Evolutionary conservation across 2,113 vertebrate genomes (phyloP), one percentile per base, ranked within the genome.

Genomic region (Pampusana beccarii): DNA sequence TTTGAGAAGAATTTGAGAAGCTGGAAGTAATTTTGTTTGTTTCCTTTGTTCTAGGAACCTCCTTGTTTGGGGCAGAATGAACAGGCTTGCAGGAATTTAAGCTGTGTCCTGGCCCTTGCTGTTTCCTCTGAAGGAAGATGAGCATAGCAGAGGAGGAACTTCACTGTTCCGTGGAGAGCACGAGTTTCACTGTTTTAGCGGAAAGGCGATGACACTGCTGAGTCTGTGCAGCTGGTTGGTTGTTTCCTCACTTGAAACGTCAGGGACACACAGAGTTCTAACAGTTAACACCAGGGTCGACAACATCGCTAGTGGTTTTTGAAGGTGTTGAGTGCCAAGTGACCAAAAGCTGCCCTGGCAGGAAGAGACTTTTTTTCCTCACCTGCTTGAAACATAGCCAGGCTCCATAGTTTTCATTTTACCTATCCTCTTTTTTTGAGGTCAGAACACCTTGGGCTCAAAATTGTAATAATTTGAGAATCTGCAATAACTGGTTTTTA

Each of bases 1-100:
- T 80, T 29, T 46, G 69, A 84, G 88, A 83, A 84, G 91, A 75
- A 75, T 38, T 65, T 38, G 90, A 70, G 67, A 50, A 84, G 87
- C 83, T 95, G 88, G 83, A 93, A 81, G n/a, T 66, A 28, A 67
- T 71, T 80, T 70, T 84, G 38, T 70, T 80, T 70, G 46, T 77
- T 88, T 67, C 74, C 83, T 88, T 85, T 77, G 83, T 66, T 75
- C 73, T 71, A 56, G 83, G 73, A 88, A 77, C 64, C 64, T 65
- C 42, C 64, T 64, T n/a, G 70, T 40, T 34, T 46, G 29, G 69
- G 83, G 69, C 78, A 80, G 83, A 73, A 69, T 3, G 42, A 92
- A 36, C 42, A 77, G 65, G 90, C 66, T 48, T 13, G 42, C 36
- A 44, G 58, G 73, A 44, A 1, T 64, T 19, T 17, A 34, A 56